Conservation (phyloP, 2,113 vertebrate genomes). For the Muscicapa adusta region DNA sequence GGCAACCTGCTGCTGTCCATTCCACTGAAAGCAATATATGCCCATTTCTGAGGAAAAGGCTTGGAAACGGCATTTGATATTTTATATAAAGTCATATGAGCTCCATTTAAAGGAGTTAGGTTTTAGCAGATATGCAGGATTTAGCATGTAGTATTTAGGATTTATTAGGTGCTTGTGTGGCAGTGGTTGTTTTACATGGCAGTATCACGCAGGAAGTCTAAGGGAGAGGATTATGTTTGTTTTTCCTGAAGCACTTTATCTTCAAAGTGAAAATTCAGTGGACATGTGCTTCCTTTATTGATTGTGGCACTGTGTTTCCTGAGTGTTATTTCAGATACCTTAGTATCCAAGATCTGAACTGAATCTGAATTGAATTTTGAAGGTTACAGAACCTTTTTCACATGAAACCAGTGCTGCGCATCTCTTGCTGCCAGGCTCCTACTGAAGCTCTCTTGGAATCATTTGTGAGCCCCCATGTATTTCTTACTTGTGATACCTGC, state of each 20-base stretch:
- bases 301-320: not conserved
- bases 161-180: not conserved
- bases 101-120: not conserved
- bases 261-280: not conserved
- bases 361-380: not conserved
- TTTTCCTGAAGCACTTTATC: not conserved
- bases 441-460: not conserved
- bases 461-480: not conserved
- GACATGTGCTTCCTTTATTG: not conserved
- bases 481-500: not conserved
- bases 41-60: not conserved
- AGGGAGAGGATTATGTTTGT: not conserved
- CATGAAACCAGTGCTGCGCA: not conserved
- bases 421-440: not conserved
- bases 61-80: not conserved
- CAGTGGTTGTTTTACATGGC: not conserved
- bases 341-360: not conserved
- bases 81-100: not conserved
- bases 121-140: not conserved
- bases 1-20: not conserved
- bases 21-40: not conserved
- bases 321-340: not conserved
- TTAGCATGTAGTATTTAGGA: not conserved
- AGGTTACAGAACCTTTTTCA: not conserved
- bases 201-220: not conserved